phyloP scores from a whole-genome alignment of 2,888 invertebrate species.

The Lasioglossum figueresi region DNA sequence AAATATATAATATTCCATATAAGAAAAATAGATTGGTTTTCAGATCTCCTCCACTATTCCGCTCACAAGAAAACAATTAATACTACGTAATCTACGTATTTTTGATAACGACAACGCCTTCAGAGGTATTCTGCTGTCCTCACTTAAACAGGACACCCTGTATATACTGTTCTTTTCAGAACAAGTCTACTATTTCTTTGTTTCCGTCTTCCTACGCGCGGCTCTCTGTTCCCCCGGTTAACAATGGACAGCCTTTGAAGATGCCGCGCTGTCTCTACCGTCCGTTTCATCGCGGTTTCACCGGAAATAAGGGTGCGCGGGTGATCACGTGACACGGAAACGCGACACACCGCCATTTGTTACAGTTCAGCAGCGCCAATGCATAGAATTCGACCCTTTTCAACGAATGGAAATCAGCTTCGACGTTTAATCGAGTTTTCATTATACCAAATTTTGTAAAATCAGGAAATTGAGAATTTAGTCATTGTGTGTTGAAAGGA shows the following conservation, averaged over 20 bases:
- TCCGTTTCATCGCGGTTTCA: constrained; percentile 5
- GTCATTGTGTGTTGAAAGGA: background rate
- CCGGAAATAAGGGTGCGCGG: background rate
- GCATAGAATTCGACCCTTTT: background rate
- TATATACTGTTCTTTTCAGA: background rate
- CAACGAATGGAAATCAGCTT: background rate
- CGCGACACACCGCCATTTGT: background rate
- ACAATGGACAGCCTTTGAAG: constrained; percentile 51
- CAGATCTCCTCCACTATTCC: no score
- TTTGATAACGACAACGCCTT: no score
- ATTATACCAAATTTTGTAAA: background rate
- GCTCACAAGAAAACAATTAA: no score
- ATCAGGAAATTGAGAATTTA: background rate
- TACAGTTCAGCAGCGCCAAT: background rate
- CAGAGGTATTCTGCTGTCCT: no score
- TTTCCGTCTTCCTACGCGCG: background rate
- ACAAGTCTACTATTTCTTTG: background rate
- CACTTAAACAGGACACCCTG: no score
- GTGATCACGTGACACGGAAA: background rate
- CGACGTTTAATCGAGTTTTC: background rate
- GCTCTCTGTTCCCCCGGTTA: background rate
- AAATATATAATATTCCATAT: no score
- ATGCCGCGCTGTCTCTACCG: background rate
- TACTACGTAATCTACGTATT: no score
- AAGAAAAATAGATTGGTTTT: no score